These are phyloP conservation scores for Psammodynastes pulverulentus DNA, from an alignment of 2,113 vertebrate genomes.

Conservation along the genomic window DNA sequence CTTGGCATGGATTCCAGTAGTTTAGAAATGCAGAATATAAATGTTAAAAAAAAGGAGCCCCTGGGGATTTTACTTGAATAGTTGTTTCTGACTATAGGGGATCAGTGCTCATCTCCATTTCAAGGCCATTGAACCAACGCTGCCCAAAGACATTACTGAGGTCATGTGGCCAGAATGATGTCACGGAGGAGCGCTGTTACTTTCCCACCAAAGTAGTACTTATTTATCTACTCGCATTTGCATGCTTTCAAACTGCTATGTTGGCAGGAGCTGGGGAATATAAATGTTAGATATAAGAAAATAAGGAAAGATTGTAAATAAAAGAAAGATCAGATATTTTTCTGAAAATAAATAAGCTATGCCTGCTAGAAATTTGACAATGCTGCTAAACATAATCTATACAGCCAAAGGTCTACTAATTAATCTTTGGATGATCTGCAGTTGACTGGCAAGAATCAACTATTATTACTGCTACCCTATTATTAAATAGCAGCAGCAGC, in stretches of 20 bases:
- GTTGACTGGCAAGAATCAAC: background rate
- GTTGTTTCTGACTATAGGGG: background rate
- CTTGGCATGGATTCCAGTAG: background rate
- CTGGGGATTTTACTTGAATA: background rate
- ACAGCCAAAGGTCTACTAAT: background rate
- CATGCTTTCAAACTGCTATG: background rate
- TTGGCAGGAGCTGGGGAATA: background rate
- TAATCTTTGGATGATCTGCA: background rate
- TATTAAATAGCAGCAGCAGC: background rate
- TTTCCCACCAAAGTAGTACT: background rate
- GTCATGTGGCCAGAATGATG: background rate
- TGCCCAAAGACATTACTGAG: background rate
- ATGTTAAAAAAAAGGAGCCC: background rate
- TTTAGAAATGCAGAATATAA: background rate
- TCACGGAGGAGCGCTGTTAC: background rate
- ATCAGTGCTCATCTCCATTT: background rate
- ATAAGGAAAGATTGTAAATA: background rate
- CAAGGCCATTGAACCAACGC: background rate
- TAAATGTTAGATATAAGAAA: background rate
- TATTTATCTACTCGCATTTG: background rate
- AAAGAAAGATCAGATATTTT: background rate
- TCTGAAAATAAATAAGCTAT: background rate
- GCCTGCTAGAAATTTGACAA: background rate
- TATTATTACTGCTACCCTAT: background rate
- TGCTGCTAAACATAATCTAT: background rate